phyloP scores from a whole-genome alignment of 2,113 vertebrate genomes.

The Platanista minor region DNA sequence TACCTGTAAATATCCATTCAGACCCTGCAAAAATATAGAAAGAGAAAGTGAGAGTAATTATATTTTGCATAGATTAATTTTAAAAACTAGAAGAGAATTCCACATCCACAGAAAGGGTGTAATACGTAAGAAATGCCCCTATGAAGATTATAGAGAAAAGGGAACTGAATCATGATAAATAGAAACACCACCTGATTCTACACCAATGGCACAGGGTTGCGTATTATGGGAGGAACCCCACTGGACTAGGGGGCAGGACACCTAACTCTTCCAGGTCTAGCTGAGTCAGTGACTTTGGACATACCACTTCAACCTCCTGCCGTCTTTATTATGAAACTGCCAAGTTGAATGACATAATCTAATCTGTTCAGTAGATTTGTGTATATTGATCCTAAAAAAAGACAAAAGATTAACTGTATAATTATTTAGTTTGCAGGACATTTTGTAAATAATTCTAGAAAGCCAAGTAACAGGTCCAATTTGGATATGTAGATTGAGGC shows the following conservation, averaged over 20 bases:
- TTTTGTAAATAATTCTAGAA: neutral
- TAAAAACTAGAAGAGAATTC: conserved; percentile 8
- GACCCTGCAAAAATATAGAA: conserved; percentile 11
- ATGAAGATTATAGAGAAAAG: neutral
- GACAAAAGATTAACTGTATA: neutral
- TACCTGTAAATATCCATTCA: neutral
- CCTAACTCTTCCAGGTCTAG: neutral
- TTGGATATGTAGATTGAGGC: neutral
- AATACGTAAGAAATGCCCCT: neutral
- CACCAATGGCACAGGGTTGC: neutral
- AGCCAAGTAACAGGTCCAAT: neutral
- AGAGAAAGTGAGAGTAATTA: conserved; percentile 19
- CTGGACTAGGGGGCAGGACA: neutral
- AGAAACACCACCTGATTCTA: neutral
- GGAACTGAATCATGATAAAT: neutral
- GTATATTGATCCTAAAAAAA: neutral
- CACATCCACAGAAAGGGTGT: neutral
- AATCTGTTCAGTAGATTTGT: neutral
- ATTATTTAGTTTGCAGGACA: neutral
- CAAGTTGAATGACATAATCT: neutral
- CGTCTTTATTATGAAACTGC: neutral
- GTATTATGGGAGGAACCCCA: neutral
- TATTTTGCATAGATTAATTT: conserved; percentile 40
- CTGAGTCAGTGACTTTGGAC: neutral
- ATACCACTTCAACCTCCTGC: neutral